Conservation (phyloP, 2,888 invertebrate species). For the Schrankia costaestrigalis region DNA sequence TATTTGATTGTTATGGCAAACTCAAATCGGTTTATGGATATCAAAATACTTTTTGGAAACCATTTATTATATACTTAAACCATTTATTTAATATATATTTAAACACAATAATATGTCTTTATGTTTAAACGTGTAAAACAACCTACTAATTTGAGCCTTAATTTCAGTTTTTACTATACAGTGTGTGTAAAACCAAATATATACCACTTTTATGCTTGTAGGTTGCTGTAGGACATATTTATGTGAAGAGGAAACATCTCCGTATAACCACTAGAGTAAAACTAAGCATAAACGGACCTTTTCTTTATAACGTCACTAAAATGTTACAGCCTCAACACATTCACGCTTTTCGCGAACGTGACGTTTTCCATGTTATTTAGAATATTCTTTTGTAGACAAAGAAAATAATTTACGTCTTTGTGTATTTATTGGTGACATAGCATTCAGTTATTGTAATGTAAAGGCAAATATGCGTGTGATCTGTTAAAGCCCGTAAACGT, state of each 20-base stretch:
- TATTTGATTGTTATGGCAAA: too few species aligned
- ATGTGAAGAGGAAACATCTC: constrained; percentile 19
- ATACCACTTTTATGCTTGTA: constrained; percentile 1
- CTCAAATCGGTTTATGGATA: too few species aligned
- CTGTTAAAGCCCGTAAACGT: too few species aligned
- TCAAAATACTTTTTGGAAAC: too few species aligned
- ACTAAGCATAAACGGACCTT: constrained; percentile 44
- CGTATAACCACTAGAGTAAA: constrained; percentile 28
- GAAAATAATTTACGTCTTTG: constrained; percentile 11
- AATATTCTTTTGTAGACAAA: constrained; percentile 22
- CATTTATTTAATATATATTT: too few species aligned
- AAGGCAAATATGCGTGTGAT: background rate
- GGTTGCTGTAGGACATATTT: constrained; percentile 11
- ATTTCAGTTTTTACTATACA: too few species aligned
- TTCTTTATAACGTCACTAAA: constrained; percentile 56
- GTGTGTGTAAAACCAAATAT: background rate
- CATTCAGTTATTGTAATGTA: constrained; percentile 3
- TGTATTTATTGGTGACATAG: constrained; percentile 3
- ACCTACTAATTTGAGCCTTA: too few species aligned
- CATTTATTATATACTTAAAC: too few species aligned
- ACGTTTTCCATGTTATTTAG: constrained; percentile 17
- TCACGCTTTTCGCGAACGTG: constrained; percentile 27
- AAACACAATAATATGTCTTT: too few species aligned
- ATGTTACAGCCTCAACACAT: constrained; percentile 48
- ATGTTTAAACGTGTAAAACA: too few species aligned